Base-by-base conservation (phyloP, 2,888 invertebrate species). In the Phrixothrix hirtus region DNA sequence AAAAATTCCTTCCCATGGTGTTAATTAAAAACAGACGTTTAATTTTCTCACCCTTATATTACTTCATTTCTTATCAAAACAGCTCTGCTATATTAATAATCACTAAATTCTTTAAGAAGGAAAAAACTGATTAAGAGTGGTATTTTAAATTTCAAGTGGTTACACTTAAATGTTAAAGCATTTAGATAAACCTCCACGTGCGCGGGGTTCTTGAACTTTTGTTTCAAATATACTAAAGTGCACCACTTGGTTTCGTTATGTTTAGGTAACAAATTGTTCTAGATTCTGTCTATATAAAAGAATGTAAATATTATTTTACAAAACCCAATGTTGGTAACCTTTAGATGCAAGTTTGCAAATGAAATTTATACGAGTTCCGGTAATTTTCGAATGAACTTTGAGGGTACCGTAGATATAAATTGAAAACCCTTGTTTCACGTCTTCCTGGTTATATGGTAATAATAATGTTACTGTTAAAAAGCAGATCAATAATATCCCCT, bases 1-100 rank as follows among this genome's bases (percentile, higher is more conserved):
- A n/a, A 26, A 27, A 27, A 14, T 13, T 16, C 30, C 17, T 41
- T 41, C 41, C 10, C 41, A 41, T 30, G 41, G 10, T n/a, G 30
- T 16, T 41, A 41, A 41, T 41, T 30, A 41, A 41, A 27, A 41
- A 41, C 41, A 41, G 41, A 41, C 41, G 30, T 30, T 27, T 41
- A 29, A 41, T 30, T 41, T 41, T 41, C 41, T 17, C 41, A 41
- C 41, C 29, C 41, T 30, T 16, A 16, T 41, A 26, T 37, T 16
- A 10, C 9, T 10, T 2, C 29, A 2, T 11, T 14, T 15, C 27
- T 43, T 27, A 43, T 32, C 43, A 27, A 17, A 15, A 31, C n/a
- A n/a, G n/a, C 30, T 30, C 17, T 17, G 41, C 15, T 17, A n/a
- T 41, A 41, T 30, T 41, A 41, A 41, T 41, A 41, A 41, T 30